Base-by-base conservation (phyloP, 2,797 vertebrate genomes). In the Carcharodon carcharias region DNA sequence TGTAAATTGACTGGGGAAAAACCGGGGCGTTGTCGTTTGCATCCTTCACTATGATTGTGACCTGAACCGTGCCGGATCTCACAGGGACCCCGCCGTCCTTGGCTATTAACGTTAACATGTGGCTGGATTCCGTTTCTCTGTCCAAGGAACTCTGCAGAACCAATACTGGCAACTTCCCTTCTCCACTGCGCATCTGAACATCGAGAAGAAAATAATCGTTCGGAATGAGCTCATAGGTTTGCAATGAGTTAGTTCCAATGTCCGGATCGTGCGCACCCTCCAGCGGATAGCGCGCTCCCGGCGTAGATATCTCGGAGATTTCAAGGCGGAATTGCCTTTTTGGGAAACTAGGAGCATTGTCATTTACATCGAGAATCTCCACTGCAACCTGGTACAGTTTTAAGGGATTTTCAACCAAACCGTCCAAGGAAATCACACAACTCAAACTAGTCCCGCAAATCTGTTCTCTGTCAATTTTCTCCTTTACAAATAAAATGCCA, bases 371-470 rank as follows among this genome's bases (percentile, higher is more conserved):
- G 9, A 91, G 56, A 91, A 91, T 35, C 54, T 91, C 88, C 56
- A 91, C 88, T 91, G 31, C 3, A 61, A 61, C 12, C 28, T 58
- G 50, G 14, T 97, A 97, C 26, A 98, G 96, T 88, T 97, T 96
- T 5, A 98, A 97, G 35, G 97, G 97, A 12, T 97, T 97, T 96
- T 97, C 97, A 92, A 97, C 87, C 2, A 98, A 96, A 4, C 96
- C 96, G 35, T 98, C 97, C 67, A 98, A 96, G 67, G 77, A 96
- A 80, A 97, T 96, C 45, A 96, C 96, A 61, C 97, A 98, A 0
- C 85, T 92, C 0, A 96, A 85, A 40, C 45, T 54, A 0, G 63
- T 31, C 9, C 92, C 97, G 89, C 97, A 91, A 2, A 91, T 2
- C 88, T 35, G 28, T 61, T 91, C 88, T 16, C 88, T 91, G 88